Evolutionary conservation across 2,888 invertebrate genomes (phyloP), one percentile per base, ranked within the genome.

Genomic region (Endotricha flammealis): DNA sequence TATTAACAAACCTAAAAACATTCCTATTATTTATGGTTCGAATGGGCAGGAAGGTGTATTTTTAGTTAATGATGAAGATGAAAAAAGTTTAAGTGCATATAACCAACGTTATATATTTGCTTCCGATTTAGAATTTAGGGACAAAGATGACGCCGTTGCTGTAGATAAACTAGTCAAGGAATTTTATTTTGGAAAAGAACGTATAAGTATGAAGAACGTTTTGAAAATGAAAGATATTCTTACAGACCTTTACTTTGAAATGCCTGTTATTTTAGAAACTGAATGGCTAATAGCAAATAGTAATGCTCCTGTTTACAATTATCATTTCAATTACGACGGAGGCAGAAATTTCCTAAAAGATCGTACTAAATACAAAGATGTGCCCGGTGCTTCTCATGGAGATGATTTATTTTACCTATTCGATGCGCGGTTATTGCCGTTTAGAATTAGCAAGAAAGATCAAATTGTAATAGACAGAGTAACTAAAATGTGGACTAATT

Each of bases 351-450:
- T 74, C 5, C 17, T 82, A n/a, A 82, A 81, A 44, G 47, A 44
- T 28, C 38, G 64, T 1, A 46, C 55, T 13, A 74, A 77, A 0
- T 63, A 53, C 43, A 47, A 43, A 5, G 53, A 67, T 10, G 57
- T 64, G 32, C 32, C 39, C 2, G 85, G 83, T 0, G 78, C 83
- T 0, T 64, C 69, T 46, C 85, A 85, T 32, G 72, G 51, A 9
- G 83, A 85, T 42, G 85, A 85, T n/a, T 30, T 83, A 2, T 58
- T 80, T 25, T 85, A 83, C 48, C 49, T 85, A 29, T 85, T 83
- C 20, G 61, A 71, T 17, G 63, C 64, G 1, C 51, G 53, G 12
- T 25, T 80, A 5, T 67, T 73, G 58, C 75, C 79, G 0, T 72
- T 74, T 12, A 39, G 50, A 60, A 61, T 75, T 5, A 67, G 40